Evolutionary conservation across 2,113 vertebrate genomes (phyloP).

Genomic region (Aplodontia rufa): DNA sequence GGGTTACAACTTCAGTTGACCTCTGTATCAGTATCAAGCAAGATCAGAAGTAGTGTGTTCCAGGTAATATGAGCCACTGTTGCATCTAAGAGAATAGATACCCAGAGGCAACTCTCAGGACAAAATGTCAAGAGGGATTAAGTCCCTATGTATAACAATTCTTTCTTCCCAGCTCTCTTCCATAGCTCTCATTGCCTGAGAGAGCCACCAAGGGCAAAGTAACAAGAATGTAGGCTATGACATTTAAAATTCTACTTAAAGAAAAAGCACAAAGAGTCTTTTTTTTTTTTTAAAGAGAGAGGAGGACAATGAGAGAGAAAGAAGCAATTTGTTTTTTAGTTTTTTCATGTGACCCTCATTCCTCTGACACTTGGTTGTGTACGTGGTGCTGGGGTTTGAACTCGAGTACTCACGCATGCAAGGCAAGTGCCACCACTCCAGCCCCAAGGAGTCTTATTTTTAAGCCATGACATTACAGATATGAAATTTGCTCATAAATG

Average conservation of each 20-base stretch:
- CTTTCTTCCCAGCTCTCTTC: neutral
- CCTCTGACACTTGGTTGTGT: too few species aligned
- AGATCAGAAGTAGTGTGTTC: constrained; percentile 52
- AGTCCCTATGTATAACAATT: neutral
- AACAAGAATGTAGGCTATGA: neutral
- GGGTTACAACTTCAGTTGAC: neutral
- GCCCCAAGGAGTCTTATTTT: constrained; percentile 4
- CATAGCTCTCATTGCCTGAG: neutral
- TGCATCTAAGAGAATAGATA: neutral
- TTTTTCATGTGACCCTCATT: too few species aligned
- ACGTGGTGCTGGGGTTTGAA: too few species aligned
- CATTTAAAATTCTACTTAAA: constrained; percentile 50
- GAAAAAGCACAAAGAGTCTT: neutral
- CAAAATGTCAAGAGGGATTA: constrained; percentile 55
- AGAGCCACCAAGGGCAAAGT: neutral
- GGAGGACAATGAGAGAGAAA: too few species aligned
- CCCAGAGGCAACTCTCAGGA: constrained; percentile 28
- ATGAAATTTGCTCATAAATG: constrained; percentile 45
- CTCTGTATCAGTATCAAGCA: neutral
- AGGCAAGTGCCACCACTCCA: too few species aligned
- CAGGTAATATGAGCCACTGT: constrained; percentile 27
- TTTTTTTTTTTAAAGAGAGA: too few species aligned
- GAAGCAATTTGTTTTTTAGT: too few species aligned
- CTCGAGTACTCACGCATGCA: too few species aligned
- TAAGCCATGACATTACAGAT: neutral